Base-by-base conservation (phyloP, 2,888 invertebrate genomes). In the Drosophila ustulata region DNA sequence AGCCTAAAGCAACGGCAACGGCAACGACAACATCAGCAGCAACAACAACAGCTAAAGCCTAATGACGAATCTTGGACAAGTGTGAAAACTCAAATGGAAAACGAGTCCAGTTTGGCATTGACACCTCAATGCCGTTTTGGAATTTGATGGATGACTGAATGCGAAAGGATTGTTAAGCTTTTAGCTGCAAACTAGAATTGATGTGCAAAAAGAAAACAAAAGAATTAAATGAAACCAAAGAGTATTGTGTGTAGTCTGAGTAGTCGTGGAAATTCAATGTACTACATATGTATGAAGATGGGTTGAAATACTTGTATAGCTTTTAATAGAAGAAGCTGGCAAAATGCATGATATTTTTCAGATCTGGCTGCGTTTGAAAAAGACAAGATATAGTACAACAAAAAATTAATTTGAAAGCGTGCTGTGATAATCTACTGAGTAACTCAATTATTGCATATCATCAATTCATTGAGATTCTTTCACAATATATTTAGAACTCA, bases 51-150 rank as follows among this genome's bases (percentile, higher is more conserved):
- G 41, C 25, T 34, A 47, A 23, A 46, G 13, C 43, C 64, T 45
- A 63, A 71, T 75, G 76, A 71, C 71, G 58, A 59, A 25, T 71
- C 59, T 59, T 50, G 56, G 52, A 43, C 75, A 69, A 70, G 75
- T 75, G 75, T 53, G 57, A 70, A 75, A 61, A 47, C 58, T 55
- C 45, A 66, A 66, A 63, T 66, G 75, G 59, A 63, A 75, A 56
- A 56, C 45, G 50, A 37, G 71, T 66, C 66, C 51, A 72, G 75
- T 69, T 39, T 37, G 45, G 45, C 61, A 62, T 61, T 66, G 71
- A 63, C 71, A 59, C 57, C 57, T 66, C 72, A 72, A 72, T 71
- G 71, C 30, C 56, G 41, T 49, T 49, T 41, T 43, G 49, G 43
- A 55, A 59, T 75, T 59, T 70, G 75, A 75, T 63, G 45, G 62